Base-by-base conservation (phyloP, 2,113 vertebrate genomes). In the Tachysurus vachellii region DNA sequence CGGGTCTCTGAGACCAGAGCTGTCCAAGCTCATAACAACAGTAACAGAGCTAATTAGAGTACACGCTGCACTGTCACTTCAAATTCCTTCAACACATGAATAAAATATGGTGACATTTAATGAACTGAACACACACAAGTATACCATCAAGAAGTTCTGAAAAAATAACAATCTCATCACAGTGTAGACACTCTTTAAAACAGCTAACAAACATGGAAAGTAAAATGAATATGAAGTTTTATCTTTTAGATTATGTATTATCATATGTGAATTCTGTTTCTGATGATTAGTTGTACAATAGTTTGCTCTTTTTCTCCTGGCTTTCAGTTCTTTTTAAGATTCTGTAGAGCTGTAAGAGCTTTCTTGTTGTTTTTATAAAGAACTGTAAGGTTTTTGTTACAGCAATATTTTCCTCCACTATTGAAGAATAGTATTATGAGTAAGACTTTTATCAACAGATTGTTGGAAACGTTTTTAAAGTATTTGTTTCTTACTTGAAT, bases 71-170 rank as follows among this genome's bases (percentile, higher is more conserved):
- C 36, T 13, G 31, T 70, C 68, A 70, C 28, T 36, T 70, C 68
- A 36, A 70, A 42, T 70, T 36, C 68, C 31, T 70, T 8, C 66
- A 42, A 21, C 70, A 73, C 70, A 73, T 73, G 70, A 73, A 73
- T 73, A 73, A 73, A 44, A 73, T 73, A 73, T 73, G 70, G 70
- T 73, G 70, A 73, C 42, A 73, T 73, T 73, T 73, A 73, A 44
- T 47, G 42, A 73, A 23, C 70, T 23, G 19, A 44, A 73, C 70
- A 44, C 70, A 23, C 42, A 73, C 70, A 44, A 73, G 70, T 9
- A 73, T 44, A 73, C 70, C 70, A 47, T 47, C 19, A 73, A 73
- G 42, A 47, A 23, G 42, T 44, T 47, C 19, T 73, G 9, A 68
- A 36, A 66, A 66, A 66, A 28, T 10, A 66, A 66, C 21, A 31